Conservation (phyloP, 2,113 vertebrate species). For the Lanius collurio region DNA sequence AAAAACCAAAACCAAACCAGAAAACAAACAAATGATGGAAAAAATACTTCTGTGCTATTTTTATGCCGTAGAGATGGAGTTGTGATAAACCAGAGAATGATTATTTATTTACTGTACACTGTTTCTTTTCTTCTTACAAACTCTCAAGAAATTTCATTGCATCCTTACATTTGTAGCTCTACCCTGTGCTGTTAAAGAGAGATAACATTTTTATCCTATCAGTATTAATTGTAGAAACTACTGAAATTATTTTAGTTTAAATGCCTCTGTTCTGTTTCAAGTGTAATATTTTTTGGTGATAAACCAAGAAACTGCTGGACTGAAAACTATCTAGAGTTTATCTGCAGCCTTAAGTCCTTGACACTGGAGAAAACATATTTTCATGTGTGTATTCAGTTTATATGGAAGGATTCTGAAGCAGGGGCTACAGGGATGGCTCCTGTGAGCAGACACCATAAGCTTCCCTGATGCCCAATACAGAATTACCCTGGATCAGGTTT, state of each 20-base stretch:
- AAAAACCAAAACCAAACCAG: not conserved
- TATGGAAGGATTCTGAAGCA: not conserved
- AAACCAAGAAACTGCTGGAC: not conserved
- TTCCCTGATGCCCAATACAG: rapidly evolving
- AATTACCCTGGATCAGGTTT: not conserved
- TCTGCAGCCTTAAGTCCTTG: not conserved
- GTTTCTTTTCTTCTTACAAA: not conserved
- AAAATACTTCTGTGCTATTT: not conserved
- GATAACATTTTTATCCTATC: not conserved
- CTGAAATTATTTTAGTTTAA: not conserved
- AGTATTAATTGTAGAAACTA: not conserved
- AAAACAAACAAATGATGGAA: not conserved
- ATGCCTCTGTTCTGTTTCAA: not conserved
- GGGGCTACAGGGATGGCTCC: not conserved
- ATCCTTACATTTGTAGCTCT: not conserved
- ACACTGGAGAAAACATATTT: not conserved
- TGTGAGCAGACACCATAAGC: not conserved
- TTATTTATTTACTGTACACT: not conserved
- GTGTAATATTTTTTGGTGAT: not conserved
- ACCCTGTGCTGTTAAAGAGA: not conserved
- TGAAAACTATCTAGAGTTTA: not conserved
- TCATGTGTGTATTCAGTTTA: not conserved
- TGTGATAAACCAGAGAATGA: not conserved
- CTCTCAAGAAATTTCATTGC: not conserved
- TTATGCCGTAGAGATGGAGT: not conserved